Evolutionary conservation across 2,888 invertebrate genomes (phyloP).

Genomic region (Parochlus steinenii): DNA sequence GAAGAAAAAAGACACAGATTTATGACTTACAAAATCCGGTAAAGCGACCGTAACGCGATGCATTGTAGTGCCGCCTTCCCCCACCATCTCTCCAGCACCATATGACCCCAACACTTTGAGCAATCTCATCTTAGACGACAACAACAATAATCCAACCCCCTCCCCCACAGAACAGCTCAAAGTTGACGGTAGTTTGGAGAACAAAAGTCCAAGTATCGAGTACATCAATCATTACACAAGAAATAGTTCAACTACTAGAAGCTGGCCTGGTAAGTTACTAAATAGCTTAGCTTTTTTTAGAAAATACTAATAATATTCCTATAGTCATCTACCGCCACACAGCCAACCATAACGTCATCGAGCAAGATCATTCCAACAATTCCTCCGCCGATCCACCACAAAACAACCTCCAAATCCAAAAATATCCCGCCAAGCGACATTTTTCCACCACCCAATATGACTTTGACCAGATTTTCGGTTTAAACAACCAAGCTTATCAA

Average conservation of each 20-base stretch:
- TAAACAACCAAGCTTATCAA: constrained; percentile 16
- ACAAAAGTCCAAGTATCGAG: background rate
- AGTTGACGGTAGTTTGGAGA: background rate
- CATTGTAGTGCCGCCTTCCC: constrained; percentile 29
- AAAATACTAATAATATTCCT: background rate
- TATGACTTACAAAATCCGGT: constrained; percentile 31
- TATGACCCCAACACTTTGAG: background rate
- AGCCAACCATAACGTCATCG: background rate
- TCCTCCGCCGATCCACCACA: too few relatives aligned
- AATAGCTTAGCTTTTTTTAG: too few relatives aligned
- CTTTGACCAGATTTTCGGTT: constrained; percentile 26
- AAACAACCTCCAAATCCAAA: constrained; percentile 1
- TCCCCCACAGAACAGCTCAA: background rate
- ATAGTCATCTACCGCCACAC: background rate
- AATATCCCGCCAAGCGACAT: constrained; percentile 2
- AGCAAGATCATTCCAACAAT: background rate
- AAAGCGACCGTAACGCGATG: constrained; percentile 29
- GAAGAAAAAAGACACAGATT: constrained; percentile 30
- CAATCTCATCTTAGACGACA: constrained; percentile 1
- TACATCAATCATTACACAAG: constrained; percentile 20
- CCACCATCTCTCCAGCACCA: too few relatives aligned
- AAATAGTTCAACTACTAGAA: constrained; percentile 29
- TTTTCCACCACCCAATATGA: constrained; percentile 26
- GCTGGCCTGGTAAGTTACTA: constrained; percentile 31
- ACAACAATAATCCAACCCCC: constrained; percentile 13